Evolutionary conservation across 2,113 vertebrate species (phyloP), one percentile per base, ranked within the genome.

Genomic region (Edolisoma coerulescens): DNA sequence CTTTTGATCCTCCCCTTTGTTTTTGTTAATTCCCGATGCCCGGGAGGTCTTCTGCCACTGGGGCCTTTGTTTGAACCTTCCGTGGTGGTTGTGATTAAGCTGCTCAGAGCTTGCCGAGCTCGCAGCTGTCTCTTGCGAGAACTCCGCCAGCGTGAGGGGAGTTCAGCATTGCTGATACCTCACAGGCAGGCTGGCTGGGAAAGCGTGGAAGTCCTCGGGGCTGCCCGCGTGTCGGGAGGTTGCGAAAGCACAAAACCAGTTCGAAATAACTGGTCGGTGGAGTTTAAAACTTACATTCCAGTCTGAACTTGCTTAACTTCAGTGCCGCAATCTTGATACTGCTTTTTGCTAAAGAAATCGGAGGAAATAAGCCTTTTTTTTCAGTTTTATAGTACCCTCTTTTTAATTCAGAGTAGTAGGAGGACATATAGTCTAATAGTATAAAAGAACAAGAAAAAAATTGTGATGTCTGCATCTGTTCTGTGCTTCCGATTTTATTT

Each of bases 101-200:
- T n/a, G 37, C 22, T 68, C 1, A 1, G 49, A 44, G 37, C 33
- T 49, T 17, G 10, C 35, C 11, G 16, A 27, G 16, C n/a, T 56
- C 7, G 20, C 19, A 11, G 44, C 21, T 54, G 37, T 23, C 39
- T 45, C 39, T 30, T 16, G 10, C 3, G 4, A 12, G 33, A 17
- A 8, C 28, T 16, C 42, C 5, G 10, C 2, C 20, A 1, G 5
- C 37, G 0, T 5, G 3, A 19, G 41, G 18, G 33, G 12, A 19
- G 13, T 16, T 27, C 10, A 1, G 12, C 35, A 0, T 15, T 35
- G 42, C 20, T 5, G 42, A 0, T n/a, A 0, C 14, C 42, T 30
- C 18, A 1, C 6, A 37, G 14, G 20, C 33, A 12, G 39, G 3
- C 33, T 2, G 20, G 1, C 13, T 5, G 16, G 26, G 53, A 32